Base-by-base conservation (phyloP, 2,113 vertebrate genomes). In the Oncorhynchus keta region DNA sequence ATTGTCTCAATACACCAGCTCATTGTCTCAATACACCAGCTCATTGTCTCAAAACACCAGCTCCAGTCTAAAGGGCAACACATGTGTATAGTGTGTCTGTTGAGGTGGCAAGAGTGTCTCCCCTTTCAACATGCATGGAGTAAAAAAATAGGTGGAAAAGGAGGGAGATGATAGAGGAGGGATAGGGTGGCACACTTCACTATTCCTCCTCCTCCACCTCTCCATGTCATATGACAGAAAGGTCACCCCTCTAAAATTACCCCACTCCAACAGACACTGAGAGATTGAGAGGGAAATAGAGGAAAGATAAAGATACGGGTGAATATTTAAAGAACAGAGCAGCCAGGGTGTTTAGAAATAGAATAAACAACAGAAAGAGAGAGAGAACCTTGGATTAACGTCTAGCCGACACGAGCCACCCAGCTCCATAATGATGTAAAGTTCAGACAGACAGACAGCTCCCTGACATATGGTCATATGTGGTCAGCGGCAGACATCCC, bases 241-340 rank as follows among this genome's bases (percentile, higher is more conserved):
- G 90, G 90, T 91, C 90, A 89, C 28, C 7, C 5, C 73, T 82
- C 88, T 92, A 92, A 89, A 91, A 88, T 90, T 90, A 92, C 66
- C 13, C 59, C 59, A 61, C 48, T 30, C 3, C 55, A 75, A 77
- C 51, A 84, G 75, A 84, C 73, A 59, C 68, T 69, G 72, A 57
- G 35, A 55, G 72, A 28, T 35, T 81, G 49, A 74, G 26, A 65
- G 8, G n/a, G 2, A 57, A 57, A 57, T 18, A 22, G 16, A 68
- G 64, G 61, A 61, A 67, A 24, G 45, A 57, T 4, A 66, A 14
- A 22, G n/a, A 55, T 55, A 14, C 14, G 3, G 49, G 49, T 55
- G 49, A 55, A 55, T 14, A 55, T 55, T 55, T 55, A 14, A 18
- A 55, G 51, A 18, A 62, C 7, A 11, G n/a, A 62, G 59, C 6